phyloP scores from a whole-genome alignment of 2,888 invertebrate genomes.

The Epinotia demarniana region DNA sequence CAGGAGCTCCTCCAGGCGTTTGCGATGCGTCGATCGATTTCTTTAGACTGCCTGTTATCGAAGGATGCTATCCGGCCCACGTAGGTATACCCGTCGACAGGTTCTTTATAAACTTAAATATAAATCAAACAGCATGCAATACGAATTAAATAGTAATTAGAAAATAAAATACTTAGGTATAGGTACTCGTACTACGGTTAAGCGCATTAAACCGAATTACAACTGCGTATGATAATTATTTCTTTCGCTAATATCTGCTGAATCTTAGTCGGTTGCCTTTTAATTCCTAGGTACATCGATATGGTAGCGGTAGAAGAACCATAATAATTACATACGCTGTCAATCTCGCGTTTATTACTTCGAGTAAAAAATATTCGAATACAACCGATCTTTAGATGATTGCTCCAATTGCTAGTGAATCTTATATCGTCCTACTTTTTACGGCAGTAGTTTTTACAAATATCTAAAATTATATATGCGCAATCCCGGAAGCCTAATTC shows the following conservation, averaged over 20 bases:
- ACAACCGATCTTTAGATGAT: conserved; percentile 38
- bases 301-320: conserved; percentile 28
- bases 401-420: conserved; percentile 37
- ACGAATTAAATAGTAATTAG: no score
- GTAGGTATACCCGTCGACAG: no score
- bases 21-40: no score
- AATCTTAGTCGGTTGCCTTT: conserved; percentile 5
- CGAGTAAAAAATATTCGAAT: conserved; percentile 31
- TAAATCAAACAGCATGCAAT: no score
- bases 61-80: no score
- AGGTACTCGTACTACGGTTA: no score
- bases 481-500: conserved; percentile 29
- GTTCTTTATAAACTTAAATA: no score
- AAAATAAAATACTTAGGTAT: no score
- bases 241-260: neutral
- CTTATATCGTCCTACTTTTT: conserved; percentile 38
- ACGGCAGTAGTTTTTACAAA: conserved; percentile 31
- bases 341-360: conserved; percentile 13
- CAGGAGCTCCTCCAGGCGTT: no score
- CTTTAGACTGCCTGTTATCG: no score
- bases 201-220: no score
- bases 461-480: conserved; percentile 18
- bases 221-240: neutral
- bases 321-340: conserved; percentile 6
- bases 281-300: conserved; percentile 5